Base-by-base conservation (phyloP, 2,888 invertebrate species). In the Agapetus fuscipes region DNA sequence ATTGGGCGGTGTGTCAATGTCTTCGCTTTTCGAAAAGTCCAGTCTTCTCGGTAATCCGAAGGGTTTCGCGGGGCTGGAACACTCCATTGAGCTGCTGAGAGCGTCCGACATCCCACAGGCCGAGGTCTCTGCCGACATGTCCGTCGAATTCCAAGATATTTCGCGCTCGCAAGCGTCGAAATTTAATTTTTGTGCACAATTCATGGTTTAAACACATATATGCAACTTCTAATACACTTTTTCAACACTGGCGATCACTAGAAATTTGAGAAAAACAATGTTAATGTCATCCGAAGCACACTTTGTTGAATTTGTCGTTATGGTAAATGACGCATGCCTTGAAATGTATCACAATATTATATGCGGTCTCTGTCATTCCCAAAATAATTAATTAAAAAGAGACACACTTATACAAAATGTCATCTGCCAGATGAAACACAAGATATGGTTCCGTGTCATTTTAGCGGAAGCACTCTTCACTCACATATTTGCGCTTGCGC, bases 31-130 rank as follows among this genome's bases (percentile, higher is more conserved):
- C 43, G 57, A 64, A 55, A 78, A 78, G 53, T 75, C 72, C 47
- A 78, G 60, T 60, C 76, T 78, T 51, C 76, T 70, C 9, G 76
- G 74, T 54, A 72, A 65, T 51, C 72, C 69, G 40, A 62, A 56
- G 43, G 61, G 60, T 39, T 67, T 66, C 50, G 73, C 70, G 28
- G 74, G 75, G 51, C 74, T 74, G 48, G 72, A 61, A 59, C 72
- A 61, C 34, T 69, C 77, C 40, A 68, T 71, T 50, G 76, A 74
- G 53, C 74, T 70, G 54, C 77, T 77, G 53, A 74, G 75, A 16
- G 66, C 62, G 56, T 74, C 74, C 56, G 77, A 75, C 62, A 77
- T 71, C 59, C 79, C 78, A 61, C 74, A 72, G 48, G 68, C 70
- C 41, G 78, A 75, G 50, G 66, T 71, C 62, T 74, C 74, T 12